Evolutionary conservation across 1,140 invertebrate species (phyloP).

Genomic region (Leptinotarsa texana): DNA sequence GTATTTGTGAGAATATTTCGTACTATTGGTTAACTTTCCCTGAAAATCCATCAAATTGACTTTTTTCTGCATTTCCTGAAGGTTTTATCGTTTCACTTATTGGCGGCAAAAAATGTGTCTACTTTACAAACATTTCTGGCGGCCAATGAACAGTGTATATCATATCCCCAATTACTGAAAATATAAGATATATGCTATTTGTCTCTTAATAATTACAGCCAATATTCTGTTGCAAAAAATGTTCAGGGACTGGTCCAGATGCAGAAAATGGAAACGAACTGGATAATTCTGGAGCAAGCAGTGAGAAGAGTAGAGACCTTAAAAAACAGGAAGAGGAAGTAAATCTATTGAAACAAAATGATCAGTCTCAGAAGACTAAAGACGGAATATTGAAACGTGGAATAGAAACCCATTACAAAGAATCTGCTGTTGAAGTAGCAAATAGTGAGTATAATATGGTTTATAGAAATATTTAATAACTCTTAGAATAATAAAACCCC

Average conservation of each 20-base stretch:
- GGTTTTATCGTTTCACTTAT: too few species aligned
- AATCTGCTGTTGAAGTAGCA: constrained; percentile 22
- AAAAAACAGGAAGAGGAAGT: constrained; percentile 13
- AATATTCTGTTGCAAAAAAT: constrained; percentile 40
- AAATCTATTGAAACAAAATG: background rate
- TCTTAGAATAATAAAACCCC: background rate
- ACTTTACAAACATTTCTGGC: too few species aligned
- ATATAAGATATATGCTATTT: background rate
- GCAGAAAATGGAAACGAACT: constrained; percentile 33
- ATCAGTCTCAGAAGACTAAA: background rate
- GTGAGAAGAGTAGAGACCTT: background rate
- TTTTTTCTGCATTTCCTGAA: too few species aligned
- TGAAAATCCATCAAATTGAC: too few species aligned
- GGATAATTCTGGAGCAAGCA: background rate
- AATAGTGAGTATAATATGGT: constrained; percentile 21
- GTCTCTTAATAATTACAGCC: constrained; percentile 30
- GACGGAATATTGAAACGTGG: constrained; percentile 4
- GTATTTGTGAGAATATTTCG: too few species aligned
- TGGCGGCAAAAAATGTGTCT: too few species aligned
- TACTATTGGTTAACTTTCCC: too few species aligned
- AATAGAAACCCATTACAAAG: constrained; percentile 13
- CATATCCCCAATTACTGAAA: background rate
- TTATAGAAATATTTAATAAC: background rate
- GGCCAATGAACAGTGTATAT: too few species aligned
- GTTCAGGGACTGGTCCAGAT: background rate